Conservation (phyloP, 2,888 invertebrate species). For the Embidobia sp. region DNA sequence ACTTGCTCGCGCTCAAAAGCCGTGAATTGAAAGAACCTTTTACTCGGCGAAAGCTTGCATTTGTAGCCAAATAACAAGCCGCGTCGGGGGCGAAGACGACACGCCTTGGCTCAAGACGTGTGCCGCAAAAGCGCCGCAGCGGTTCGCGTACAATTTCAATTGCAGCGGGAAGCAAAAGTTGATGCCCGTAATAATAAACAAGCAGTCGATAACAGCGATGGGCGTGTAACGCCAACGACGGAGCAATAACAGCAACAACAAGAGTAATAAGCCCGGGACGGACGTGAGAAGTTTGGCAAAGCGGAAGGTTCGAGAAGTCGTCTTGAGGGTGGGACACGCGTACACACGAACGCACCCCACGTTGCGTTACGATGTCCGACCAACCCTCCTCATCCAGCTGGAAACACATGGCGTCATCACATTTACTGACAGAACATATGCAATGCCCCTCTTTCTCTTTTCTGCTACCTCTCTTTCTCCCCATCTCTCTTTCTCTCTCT, state of each 20-base stretch:
- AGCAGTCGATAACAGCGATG: constrained; percentile 8
- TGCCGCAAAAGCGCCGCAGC: too few species aligned
- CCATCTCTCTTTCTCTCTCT: too few species aligned
- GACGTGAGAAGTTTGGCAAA: constrained; percentile 43
- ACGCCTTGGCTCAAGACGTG: too few species aligned
- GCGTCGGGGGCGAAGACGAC: too few species aligned
- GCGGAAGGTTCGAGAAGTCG: constrained; percentile 40
- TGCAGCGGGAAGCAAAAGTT: too few species aligned
- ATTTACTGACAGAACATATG: constrained; percentile 63
- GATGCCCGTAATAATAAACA: neutral
- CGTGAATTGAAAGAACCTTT: too few species aligned
- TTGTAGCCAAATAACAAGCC: too few species aligned
- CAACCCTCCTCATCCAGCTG: constrained; percentile 73
- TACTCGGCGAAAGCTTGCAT: too few species aligned
- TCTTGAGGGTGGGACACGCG: constrained; percentile 45
- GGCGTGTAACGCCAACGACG: constrained; percentile 19
- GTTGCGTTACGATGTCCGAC: constrained; percentile 53
- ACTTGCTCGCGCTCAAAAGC: too few species aligned
- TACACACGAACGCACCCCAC: constrained; percentile 44
- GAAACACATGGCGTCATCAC: constrained; percentile 77
- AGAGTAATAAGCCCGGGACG: constrained; percentile 7
- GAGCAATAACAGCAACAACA: constrained; percentile 11
- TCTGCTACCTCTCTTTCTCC: too few species aligned
- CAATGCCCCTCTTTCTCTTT: too few species aligned
- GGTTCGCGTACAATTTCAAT: too few species aligned